Percentiles rank a stretch among this genome's conserved stretches.
Conservation (phyloP, 1,140 invertebrate genomes). For the Penaeus japonicus region DNA sequence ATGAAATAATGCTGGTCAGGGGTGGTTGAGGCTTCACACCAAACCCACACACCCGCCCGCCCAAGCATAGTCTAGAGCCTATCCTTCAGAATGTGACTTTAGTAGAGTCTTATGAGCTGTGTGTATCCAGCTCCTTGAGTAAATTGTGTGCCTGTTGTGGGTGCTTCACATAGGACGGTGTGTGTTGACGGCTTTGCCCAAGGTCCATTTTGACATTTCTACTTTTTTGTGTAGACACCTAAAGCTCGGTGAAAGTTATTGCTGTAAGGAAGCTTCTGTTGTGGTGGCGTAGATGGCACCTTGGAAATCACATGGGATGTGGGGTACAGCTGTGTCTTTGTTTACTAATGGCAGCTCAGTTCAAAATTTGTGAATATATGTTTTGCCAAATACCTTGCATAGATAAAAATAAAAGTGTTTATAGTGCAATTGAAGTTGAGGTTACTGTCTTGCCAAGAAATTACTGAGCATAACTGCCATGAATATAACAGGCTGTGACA, state of each 20-base stretch:
- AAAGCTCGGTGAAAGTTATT: neutral
- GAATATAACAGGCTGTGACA: slow-evolving; percentile 32
- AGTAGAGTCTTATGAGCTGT: neutral
- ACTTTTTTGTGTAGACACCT: neutral
- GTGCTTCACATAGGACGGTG: slow-evolving; percentile 53
- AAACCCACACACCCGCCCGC: slow-evolving; percentile 9
- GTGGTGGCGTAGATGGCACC: slow-evolving; percentile 43
- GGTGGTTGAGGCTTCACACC: slow-evolving; percentile 42
- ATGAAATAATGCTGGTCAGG: slow-evolving; percentile 38
- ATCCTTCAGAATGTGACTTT: slow-evolving; percentile 27
- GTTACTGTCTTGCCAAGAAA: too few species aligned
- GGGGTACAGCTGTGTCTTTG: slow-evolving; percentile 51
- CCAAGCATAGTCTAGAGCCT: slow-evolving; percentile 2
- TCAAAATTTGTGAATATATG: slow-evolving; percentile 14
- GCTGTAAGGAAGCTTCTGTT: neutral
- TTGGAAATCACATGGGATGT: slow-evolving; percentile 58
- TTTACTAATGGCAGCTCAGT: slow-evolving; percentile 52
- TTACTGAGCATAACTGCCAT: slow-evolving; percentile 38
- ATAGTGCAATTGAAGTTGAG: too few species aligned
- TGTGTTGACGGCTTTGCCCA: slow-evolving; percentile 38
- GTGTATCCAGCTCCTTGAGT: neutral
- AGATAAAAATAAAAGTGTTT: too few species aligned
- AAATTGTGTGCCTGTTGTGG: slow-evolving; percentile 23
- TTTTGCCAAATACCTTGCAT: slow-evolving; percentile 16
- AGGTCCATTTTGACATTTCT: neutral